A percentile compares a stretch with the other conserved stretches of the same genome.
These are phyloP conservation scores for Drosophila baimaii DNA, from an alignment of 1,140 invertebrate species.

Conservation along the genomic window DNA sequence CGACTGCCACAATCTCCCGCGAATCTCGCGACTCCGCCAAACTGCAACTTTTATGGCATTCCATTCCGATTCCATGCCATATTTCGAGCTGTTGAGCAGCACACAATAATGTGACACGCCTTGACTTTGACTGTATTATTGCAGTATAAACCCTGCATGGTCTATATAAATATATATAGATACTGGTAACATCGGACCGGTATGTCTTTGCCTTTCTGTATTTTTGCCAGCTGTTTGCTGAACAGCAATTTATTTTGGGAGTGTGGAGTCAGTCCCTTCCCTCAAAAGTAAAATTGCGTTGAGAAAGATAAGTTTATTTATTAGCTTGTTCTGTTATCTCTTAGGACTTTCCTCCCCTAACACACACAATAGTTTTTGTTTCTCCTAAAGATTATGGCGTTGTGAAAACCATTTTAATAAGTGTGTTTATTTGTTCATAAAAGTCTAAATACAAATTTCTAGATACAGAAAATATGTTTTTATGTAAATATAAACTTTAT, in stretches of 20 bases:
- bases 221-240: slow-evolving; percentile 13
- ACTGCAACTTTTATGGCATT: slow-evolving; percentile 63
- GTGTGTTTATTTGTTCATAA: background rate
- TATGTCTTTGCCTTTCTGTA: slow-evolving; percentile 24
- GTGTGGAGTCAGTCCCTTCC: background rate
- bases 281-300: background rate
- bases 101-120: slow-evolving; percentile 64
- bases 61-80: slow-evolving; percentile 16
- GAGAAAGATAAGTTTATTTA: background rate
- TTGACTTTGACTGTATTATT: slow-evolving; percentile 26
- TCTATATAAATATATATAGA: background rate
- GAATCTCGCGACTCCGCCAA: slow-evolving; percentile 16
- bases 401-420: background rate
- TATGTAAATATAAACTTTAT: background rate
- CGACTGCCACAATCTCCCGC: slow-evolving; percentile 10
- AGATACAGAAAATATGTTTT: background rate
- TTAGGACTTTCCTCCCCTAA: background rate
- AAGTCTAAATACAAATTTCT: background rate
- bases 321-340: background rate
- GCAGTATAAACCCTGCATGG: slow-evolving; percentile 2
- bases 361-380: background rate
- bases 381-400: background rate
- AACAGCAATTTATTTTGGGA: slow-evolving; percentile 25
- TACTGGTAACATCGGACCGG: slow-evolving; percentile 8
- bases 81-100: slow-evolving; percentile 15